These are phyloP conservation scores for Hipposideros larvatus DNA, from an alignment of 2,797 vertebrate genomes.

Conservation along the genomic window DNA sequence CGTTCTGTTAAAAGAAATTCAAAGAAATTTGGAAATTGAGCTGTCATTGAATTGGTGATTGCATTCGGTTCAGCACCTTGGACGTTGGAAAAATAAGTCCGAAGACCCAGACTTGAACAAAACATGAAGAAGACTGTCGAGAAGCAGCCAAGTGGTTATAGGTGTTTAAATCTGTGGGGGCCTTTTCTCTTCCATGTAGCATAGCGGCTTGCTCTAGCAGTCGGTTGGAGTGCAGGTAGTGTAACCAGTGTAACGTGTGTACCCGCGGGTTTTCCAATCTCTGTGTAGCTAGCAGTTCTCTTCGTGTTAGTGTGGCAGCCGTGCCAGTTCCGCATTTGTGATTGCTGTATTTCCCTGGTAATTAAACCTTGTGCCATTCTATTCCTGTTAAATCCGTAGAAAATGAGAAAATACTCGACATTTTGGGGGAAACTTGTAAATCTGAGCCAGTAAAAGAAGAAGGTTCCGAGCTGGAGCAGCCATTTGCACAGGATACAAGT, in stretches of 20 bases:
- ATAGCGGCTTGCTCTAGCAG: constrained; percentile 83
- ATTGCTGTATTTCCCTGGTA: constrained; percentile 99
- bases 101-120: constrained; percentile 71
- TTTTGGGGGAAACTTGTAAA: constrained; percentile 97
- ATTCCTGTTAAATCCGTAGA: constrained; percentile 99
- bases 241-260: constrained; percentile 82
- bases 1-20: constrained; percentile 67
- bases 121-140: constrained; percentile 67
- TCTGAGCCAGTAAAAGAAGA: constrained; percentile 99
- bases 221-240: constrained; percentile 73
- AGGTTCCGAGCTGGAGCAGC: constrained; percentile 90
- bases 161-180: constrained; percentile 72
- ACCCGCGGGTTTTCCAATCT: constrained; percentile 94
- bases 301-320: constrained; percentile 93
- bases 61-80: constrained; percentile 54
- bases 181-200: constrained; percentile 87
- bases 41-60: constrained; percentile 62
- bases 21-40: constrained; percentile 69
- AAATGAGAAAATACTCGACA: constrained; percentile 99
- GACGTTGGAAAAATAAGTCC: constrained; percentile 73
- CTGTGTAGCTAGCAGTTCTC: constrained; percentile 91
- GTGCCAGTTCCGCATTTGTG: constrained; percentile 96
- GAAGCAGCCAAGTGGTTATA: constrained; percentile 50
- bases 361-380: constrained; percentile 99
- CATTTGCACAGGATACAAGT: constrained; percentile 93